These are phyloP conservation scores for pig (Sus scrofa) DNA, from an alignment of 2,113 vertebrate species.

Conservation along the genomic window DNA sequence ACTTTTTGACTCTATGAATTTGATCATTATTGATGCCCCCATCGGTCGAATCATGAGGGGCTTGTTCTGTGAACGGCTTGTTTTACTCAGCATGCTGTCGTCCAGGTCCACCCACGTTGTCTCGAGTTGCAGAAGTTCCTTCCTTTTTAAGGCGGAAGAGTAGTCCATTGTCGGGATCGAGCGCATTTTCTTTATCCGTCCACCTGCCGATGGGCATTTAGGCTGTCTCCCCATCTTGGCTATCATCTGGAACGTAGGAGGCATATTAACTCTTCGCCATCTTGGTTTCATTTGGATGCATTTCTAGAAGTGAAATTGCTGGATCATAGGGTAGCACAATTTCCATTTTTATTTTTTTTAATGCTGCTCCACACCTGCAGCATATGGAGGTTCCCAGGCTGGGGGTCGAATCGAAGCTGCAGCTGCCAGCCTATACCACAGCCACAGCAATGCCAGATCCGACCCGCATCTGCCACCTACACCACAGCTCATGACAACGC, in stretches of 20 bases:
- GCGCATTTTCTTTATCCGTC: not conserved
- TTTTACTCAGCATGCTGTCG: not conserved
- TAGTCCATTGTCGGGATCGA: not conserved
- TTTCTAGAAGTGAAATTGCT: not conserved
- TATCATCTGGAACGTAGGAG: not conserved
- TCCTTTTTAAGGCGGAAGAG: not conserved
- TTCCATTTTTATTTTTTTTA: no score
- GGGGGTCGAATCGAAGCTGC: no score
- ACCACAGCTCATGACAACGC: no score
- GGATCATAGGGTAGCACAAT: not conserved
- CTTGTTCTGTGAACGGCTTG: not conserved
- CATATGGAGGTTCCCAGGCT: no score
- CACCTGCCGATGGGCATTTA: not conserved
- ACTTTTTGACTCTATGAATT: not conserved
- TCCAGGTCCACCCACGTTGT: not conserved
- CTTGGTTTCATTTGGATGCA: not conserved
- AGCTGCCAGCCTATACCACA: no score
- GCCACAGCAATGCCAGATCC: no score
- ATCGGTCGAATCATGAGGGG: not conserved
- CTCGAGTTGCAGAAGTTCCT: not conserved
- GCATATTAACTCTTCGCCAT: no score
- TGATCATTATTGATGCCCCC: not conserved
- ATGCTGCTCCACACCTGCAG: no score
- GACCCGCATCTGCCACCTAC: no score
- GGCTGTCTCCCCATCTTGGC: not conserved